Conservation (phyloP, 1,140 invertebrate genomes). For the Yoshiicerus persimilis region DNA sequence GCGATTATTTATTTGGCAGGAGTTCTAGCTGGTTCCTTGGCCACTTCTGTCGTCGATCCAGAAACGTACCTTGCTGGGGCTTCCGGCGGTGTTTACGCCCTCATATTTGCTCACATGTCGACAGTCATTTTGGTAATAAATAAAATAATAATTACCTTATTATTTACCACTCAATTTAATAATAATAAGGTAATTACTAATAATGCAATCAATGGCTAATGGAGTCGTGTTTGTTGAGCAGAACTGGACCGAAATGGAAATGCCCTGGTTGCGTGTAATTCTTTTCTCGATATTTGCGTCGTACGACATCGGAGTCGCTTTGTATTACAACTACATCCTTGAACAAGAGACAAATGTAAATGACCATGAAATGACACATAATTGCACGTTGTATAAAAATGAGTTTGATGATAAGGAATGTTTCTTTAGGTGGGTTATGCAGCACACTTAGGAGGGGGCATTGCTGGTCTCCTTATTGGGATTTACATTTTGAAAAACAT, state of each 20-base stretch:
- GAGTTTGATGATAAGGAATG: too few species aligned
- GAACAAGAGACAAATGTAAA: constrained; percentile 41
- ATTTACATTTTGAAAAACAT: constrained; percentile 63
- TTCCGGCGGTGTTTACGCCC: constrained; percentile 66
- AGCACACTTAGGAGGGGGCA: constrained; percentile 61
- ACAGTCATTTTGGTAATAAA: constrained; percentile 63
- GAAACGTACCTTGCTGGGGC: constrained; percentile 59
- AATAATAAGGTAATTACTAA: background rate
- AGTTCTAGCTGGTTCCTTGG: constrained; percentile 53
- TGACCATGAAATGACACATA: background rate
- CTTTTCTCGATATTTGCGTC: constrained; percentile 55
- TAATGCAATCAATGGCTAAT: background rate
- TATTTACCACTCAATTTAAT: background rate
- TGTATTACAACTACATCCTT: constrained; percentile 53
- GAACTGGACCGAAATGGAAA: constrained; percentile 61
- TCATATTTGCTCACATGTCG: constrained; percentile 63
- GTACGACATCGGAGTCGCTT: constrained; percentile 56
- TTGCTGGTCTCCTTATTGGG: constrained; percentile 62
- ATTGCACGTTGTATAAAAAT: background rate
- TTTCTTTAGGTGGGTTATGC: constrained; percentile 54
- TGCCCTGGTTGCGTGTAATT: constrained; percentile 65
- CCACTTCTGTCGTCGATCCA: constrained; percentile 58
- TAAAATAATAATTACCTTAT: too few species aligned
- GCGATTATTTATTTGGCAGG: constrained; percentile 53
- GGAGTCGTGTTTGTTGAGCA: constrained; percentile 10